Evolutionary conservation across 1,140 invertebrate species (phyloP).

Genomic region (Cherax quadricarinatus): DNA sequence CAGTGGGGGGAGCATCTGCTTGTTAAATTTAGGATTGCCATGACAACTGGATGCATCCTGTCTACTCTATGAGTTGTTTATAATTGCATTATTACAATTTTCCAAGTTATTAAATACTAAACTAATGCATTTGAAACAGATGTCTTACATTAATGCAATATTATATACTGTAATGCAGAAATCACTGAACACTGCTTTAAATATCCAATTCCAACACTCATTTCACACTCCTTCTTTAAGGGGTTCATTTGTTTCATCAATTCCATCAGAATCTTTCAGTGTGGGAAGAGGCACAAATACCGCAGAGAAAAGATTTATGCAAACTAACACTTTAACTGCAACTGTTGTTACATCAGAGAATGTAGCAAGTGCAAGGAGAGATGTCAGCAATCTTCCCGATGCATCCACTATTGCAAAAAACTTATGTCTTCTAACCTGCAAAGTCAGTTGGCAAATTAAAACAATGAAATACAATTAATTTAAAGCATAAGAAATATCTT

Average conservation of each 20-base stretch:
- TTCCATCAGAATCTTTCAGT: background rate
- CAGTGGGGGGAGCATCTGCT: too few species aligned
- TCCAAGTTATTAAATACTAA: background rate
- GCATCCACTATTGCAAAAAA: slow-evolving; percentile 64
- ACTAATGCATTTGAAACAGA: background rate
- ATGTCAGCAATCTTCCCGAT: slow-evolving; percentile 58
- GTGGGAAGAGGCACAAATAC: slow-evolving; percentile 64
- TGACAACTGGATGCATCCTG: too few species aligned
- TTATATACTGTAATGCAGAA: too few species aligned
- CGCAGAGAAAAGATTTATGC: slow-evolving; percentile 60
- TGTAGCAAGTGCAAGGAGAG: slow-evolving; percentile 54
- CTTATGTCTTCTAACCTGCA: slow-evolving; percentile 59
- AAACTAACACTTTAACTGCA: slow-evolving; percentile 54
- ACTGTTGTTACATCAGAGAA: slow-evolving; percentile 61
- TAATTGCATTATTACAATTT: too few species aligned
- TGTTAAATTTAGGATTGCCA: too few species aligned
- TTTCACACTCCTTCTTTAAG: slow-evolving; percentile 48
- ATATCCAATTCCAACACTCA: background rate
- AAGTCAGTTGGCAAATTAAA: background rate
- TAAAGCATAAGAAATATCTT: background rate
- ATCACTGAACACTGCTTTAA: background rate
- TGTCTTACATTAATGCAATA: background rate
- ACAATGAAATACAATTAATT: background rate
- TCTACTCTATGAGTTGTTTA: too few species aligned
- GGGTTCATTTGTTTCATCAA: slow-evolving; percentile 34